These are phyloP conservation scores for Spizaetus ornatus DNA, from an alignment of 2,113 vertebrate species.

Conservation along the genomic window DNA sequence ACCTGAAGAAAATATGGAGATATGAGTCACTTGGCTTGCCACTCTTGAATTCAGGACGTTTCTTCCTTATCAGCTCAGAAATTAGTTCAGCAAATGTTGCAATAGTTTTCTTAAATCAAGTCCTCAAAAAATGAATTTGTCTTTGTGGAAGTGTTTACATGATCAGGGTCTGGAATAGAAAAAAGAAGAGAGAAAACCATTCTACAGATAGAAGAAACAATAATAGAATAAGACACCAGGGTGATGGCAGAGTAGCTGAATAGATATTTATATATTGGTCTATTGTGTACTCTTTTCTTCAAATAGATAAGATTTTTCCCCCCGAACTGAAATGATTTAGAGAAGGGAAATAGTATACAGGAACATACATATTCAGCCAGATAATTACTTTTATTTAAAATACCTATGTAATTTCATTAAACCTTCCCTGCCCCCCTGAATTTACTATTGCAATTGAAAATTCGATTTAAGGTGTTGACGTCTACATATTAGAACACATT, in stretches of 20 bases:
- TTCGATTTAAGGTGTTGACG: neutral
- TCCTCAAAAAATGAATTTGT: neutral
- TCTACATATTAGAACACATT: neutral
- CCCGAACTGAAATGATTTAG: neutral
- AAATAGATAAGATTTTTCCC: neutral
- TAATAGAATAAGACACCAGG: neutral
- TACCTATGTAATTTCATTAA: neutral
- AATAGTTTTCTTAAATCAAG: neutral
- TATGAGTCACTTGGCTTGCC: neutral
- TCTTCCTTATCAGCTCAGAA: neutral
- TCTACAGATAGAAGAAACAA: neutral
- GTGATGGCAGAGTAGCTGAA: neutral
- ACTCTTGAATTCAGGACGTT: neutral
- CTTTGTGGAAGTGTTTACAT: neutral
- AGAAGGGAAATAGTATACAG: neutral
- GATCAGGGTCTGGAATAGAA: neutral
- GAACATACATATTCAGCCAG: neutral
- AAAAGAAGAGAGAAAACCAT: neutral
- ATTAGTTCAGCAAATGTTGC: neutral
- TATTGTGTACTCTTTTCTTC: neutral
- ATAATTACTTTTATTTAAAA: neutral
- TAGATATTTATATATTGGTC: neutral
- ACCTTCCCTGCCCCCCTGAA: neutral
- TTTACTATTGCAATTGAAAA: neutral
- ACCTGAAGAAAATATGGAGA: neutral